phyloP scores from a whole-genome alignment of 2,113 vertebrate species.

The Tragelaphus imberbis region DNA sequence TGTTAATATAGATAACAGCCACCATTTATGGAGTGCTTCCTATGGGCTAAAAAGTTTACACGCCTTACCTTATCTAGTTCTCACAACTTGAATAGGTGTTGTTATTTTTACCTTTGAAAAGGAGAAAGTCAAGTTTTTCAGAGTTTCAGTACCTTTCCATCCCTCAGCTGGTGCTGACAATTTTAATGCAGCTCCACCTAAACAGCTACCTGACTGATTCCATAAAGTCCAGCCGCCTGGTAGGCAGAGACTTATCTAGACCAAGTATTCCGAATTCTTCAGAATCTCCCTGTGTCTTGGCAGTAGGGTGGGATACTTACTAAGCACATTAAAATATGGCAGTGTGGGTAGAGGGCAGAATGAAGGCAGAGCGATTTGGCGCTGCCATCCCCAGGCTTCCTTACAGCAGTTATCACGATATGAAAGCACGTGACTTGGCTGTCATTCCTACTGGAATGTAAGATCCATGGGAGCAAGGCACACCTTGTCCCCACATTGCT shows the following conservation, averaged over 20 bases:
- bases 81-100: background rate
- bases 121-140: background rate
- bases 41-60: background rate
- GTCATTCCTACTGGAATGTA: background rate
- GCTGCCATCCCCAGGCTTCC: background rate
- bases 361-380: background rate
- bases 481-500: background rate
- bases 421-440: background rate
- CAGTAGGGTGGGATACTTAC: background rate
- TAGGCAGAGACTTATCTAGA: background rate
- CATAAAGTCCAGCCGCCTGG: background rate
- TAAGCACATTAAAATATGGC: background rate
- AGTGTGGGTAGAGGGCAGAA: background rate
- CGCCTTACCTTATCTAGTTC: background rate
- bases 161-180: background rate
- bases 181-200: background rate
- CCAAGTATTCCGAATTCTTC: background rate
- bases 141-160: background rate
- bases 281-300: background rate
- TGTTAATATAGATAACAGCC: background rate
- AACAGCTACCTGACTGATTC: background rate
- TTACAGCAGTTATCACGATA: background rate
- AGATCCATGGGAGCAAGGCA: background rate
- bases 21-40: background rate
- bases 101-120: background rate